Evolutionary conservation across 2,113 vertebrate species (phyloP).

Genomic region (Sylvilagus bachmani): DNA sequence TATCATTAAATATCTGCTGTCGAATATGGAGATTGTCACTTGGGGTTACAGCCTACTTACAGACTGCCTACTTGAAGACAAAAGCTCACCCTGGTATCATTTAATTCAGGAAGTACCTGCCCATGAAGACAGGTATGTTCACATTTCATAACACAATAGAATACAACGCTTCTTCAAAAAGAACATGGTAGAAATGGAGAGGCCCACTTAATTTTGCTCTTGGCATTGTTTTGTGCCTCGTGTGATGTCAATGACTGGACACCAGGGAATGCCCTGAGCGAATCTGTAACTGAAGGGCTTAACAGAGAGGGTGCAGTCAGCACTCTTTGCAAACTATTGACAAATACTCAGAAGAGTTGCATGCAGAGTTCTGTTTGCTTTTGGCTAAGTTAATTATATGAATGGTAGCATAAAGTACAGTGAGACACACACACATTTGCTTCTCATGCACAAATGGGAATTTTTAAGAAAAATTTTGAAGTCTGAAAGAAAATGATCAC

Average conservation of each 20-base stretch:
- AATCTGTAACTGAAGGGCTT: background rate
- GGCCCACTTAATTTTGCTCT: background rate
- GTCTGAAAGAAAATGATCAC: background rate
- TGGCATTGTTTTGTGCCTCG: background rate
- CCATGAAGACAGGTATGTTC: background rate
- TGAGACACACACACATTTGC: background rate
- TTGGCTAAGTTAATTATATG: background rate
- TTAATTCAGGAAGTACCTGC: constrained; percentile 24
- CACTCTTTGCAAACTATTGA: background rate
- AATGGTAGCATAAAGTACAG: background rate
- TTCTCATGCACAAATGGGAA: background rate
- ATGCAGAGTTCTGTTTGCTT: background rate
- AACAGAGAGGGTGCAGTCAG: background rate
- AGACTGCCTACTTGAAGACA: background rate
- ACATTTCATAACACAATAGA: background rate
- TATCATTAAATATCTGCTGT: background rate
- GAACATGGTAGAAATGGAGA: background rate
- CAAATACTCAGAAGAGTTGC: background rate
- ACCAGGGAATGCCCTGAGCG: background rate
- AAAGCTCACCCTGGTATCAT: background rate
- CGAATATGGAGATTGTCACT: background rate
- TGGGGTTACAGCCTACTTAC: background rate
- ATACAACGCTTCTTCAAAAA: background rate
- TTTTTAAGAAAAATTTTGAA: background rate
- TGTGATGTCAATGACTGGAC: background rate